A percentile compares a stretch with the other conserved stretches of the same genome.
These are phyloP conservation scores for Lasioglossum figueresi DNA, from an alignment of 2,888 invertebrate species.

Conservation along the genomic window DNA sequence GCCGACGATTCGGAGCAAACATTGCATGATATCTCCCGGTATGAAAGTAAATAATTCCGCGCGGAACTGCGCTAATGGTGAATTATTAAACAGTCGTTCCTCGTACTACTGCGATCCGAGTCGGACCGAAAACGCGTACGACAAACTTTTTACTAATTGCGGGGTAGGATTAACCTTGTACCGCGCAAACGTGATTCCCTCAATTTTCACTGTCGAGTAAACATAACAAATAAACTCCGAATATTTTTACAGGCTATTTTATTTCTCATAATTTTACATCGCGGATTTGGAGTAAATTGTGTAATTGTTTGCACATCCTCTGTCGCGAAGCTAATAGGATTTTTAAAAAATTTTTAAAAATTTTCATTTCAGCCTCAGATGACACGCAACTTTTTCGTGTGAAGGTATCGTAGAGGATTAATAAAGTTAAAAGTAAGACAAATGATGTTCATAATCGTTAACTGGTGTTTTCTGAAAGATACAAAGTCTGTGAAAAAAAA, in stretches of 20 bases:
- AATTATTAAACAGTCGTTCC: constrained; percentile 27
- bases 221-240: background rate
- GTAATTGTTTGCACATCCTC: background rate
- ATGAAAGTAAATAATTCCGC: constrained; percentile 45
- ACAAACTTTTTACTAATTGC: constrained; percentile 1
- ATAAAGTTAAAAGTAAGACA: too few species aligned
- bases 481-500: too few species aligned
- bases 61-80: constrained; percentile 33
- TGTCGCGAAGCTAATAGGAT: background rate
- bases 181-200: background rate
- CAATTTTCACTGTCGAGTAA: background rate
- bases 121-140: background rate
- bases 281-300: background rate
- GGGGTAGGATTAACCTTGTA: background rate
- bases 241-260: background rate
- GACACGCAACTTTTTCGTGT: too few species aligned
- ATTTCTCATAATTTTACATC: background rate
- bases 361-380: too few species aligned
- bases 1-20: constrained; percentile 21
- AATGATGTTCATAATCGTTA: too few species aligned
- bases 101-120: background rate
- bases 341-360: background rate
- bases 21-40: constrained; percentile 25
- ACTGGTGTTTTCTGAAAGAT: too few species aligned
- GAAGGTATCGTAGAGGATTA: too few species aligned